phyloP scores from a whole-genome alignment of 2,888 invertebrate genomes.

The Gnatocerus cornutus region DNA sequence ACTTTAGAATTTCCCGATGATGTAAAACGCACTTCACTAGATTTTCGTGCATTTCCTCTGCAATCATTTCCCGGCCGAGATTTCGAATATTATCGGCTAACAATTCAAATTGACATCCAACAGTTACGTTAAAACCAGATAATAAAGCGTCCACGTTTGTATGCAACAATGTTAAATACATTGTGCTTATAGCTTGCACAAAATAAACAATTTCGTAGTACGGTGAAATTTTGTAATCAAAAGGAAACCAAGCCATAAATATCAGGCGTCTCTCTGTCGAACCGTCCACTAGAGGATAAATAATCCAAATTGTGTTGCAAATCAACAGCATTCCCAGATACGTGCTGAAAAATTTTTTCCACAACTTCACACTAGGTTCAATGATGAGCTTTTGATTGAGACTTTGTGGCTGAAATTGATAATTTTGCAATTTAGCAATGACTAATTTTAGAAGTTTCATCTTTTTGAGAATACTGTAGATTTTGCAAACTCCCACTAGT shows the following conservation, averaged over 20 bases:
- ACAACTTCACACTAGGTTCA: neutral
- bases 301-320: neutral
- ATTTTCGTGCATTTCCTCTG: neutral
- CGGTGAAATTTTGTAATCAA: constrained; percentile 8
- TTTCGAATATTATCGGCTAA: constrained; percentile 6
- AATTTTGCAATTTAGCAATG: neutral
- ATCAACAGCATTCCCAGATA: neutral
- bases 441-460: neutral
- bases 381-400: neutral
- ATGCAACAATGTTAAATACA: neutral
- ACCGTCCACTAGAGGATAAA: constrained; percentile 14
- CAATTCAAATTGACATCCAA: constrained; percentile 17
- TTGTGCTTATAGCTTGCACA: constrained; percentile 3
- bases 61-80: neutral
- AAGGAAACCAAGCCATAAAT: constrained; percentile 2
- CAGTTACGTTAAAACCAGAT: constrained; percentile 2
- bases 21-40: constrained; percentile 5
- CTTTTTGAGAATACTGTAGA: neutral
- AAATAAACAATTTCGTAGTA: constrained; percentile 25
- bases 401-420: constrained; percentile 12
- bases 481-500: neutral
- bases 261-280: neutral
- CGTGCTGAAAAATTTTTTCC: neutral
- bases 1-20: constrained; percentile 11
- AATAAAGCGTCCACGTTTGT: constrained; percentile 22